Base-by-base conservation (phyloP, 2,888 invertebrate species). In the Polymixis flavicincta region DNA sequence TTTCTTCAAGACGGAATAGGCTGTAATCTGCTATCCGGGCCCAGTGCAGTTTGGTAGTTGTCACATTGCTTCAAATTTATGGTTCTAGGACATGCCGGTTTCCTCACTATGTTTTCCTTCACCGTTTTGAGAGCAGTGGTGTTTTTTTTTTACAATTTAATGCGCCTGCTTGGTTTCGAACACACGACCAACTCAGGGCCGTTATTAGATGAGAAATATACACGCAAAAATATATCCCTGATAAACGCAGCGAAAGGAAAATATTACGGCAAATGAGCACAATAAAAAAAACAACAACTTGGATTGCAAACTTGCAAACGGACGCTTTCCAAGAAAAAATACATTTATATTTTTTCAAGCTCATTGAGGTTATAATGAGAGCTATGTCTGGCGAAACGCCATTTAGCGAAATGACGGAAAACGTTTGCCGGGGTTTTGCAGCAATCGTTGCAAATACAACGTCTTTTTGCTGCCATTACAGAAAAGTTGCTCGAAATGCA, bases 341-440 rank as follows among this genome's bases (percentile, higher is more conserved):
- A 69, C 19, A 48, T 66, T 69, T 69, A 63, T 83, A 74, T 72
- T 75, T 84, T 77, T 73, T 80, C 50, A 55, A 68, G 61, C 64
- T 87, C 69, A 85, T 76, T 84, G 85, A 68, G 61, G 66, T 70
- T 32, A 68, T 81, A 84, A 87, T 78, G 72, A 78, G 67, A 63
- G 74, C 59, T 57, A 65, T 65, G 74, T 71, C 64, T 76, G 78
- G 76, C 76, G 42, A 54, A 74, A 63, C 63, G 74, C 78, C 74
- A 87, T 75, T 74, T 64, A 57, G 66, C 48, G 19, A 78, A 71
- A 50, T 45, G 50, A 28, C 65, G 74, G 65, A 37, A 84, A 77
- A 54, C 75, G 75, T 66, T 84, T 74, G 55, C 59, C 32, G 7
- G 42, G 17, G 59, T 60, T 60, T 37, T 68, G 66, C 61, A 63